Evolutionary conservation across 2,888 invertebrate species (phyloP).

Genomic region (Melieria picta): DNA sequence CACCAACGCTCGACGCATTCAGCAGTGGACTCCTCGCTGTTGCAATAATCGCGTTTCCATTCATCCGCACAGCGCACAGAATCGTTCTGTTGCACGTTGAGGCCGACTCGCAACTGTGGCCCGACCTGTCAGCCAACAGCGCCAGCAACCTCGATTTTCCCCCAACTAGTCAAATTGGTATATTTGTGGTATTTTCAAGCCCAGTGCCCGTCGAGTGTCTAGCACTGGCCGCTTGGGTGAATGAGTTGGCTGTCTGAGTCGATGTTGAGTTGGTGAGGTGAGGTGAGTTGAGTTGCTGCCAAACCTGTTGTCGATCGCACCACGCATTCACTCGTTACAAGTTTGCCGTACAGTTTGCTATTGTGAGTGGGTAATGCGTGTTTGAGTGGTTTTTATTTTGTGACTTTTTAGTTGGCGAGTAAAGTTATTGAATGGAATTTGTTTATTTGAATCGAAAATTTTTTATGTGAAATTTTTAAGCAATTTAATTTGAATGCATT

Average conservation of each 20-base stretch:
- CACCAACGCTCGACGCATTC: neutral
- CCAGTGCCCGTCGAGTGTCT: too few species aligned
- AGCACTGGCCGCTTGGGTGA: neutral
- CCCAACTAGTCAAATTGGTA: slow-evolving; percentile 1
- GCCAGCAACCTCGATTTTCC: slow-evolving; percentile 33
- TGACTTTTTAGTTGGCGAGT: neutral
- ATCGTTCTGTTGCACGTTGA: slow-evolving; percentile 60
- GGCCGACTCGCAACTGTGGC: slow-evolving; percentile 60
- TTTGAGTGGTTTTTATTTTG: slow-evolving; percentile 32
- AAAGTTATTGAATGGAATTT: too few species aligned
- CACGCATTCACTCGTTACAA: slow-evolving; percentile 21
- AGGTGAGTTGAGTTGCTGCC: slow-evolving; percentile 26
- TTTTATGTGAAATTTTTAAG: too few species aligned
- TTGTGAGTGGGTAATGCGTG: slow-evolving; percentile 8
- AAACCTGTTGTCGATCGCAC: neutral
- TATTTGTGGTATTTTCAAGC: neutral
- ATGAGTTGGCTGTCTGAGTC: neutral
- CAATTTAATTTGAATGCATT: too few species aligned
- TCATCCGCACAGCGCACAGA: slow-evolving; percentile 44
- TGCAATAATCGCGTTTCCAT: neutral
- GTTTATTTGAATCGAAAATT: too few species aligned
- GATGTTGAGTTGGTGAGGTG: slow-evolving; percentile 14
- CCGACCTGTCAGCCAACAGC: slow-evolving; percentile 40
- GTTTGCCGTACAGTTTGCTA: neutral
- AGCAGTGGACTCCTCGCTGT: neutral